phyloP scores from a whole-genome alignment of 2,797 vertebrate species.

The Diglossa cyanea region DNA sequence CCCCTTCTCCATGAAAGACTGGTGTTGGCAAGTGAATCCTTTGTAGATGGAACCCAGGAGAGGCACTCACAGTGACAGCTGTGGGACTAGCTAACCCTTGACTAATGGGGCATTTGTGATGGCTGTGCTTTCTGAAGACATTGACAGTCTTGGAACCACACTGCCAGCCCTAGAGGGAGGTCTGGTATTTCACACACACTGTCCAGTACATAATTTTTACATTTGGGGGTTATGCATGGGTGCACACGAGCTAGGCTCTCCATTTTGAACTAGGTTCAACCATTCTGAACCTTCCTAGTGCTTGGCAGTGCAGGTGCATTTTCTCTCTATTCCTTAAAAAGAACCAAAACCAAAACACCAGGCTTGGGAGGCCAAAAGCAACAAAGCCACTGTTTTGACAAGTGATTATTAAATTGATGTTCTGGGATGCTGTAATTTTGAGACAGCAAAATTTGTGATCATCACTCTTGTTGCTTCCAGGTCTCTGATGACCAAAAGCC shows the following conservation, averaged over 20 bases:
- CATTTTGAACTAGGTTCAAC: background rate
- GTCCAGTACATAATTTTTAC: background rate
- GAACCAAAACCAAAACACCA: background rate
- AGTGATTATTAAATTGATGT: background rate
- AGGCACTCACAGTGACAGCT: slow-evolving; percentile 25
- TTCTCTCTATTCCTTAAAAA: background rate
- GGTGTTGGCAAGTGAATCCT: background rate
- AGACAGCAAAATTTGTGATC: background rate
- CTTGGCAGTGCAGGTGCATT: background rate
- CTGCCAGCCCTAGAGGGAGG: background rate
- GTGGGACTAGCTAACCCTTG: slow-evolving; percentile 51
- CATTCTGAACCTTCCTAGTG: background rate
- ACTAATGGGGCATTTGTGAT: slow-evolving; percentile 50
- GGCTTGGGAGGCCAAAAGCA: background rate
- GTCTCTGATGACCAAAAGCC: background rate
- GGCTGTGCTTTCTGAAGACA: slow-evolving; percentile 45
- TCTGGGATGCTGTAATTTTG: background rate
- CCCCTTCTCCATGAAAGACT: background rate
- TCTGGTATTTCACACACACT: background rate
- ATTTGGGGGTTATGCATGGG: slow-evolving; percentile 4
- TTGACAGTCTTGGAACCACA: slow-evolving; percentile 48
- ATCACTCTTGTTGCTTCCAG: background rate
- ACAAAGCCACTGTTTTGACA: background rate
- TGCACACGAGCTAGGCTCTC: background rate
- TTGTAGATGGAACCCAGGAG: background rate